These are phyloP conservation scores for Diadema setosum DNA, from an alignment of 35 echinoderm and acorn worm genomes.

Conservation along the genomic window DNA sequence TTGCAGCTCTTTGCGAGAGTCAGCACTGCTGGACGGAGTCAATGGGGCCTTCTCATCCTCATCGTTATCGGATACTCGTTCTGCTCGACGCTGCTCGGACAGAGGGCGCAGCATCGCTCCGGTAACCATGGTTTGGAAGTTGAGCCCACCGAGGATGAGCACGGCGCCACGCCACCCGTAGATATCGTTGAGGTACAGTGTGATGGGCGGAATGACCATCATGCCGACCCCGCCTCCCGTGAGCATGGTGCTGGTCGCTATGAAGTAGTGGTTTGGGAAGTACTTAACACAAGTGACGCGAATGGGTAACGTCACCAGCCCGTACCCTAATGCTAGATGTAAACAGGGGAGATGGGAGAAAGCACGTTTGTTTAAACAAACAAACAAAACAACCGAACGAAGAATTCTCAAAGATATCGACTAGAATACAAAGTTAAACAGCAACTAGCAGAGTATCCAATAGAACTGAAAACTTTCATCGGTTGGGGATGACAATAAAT, in stretches of 20 bases:
- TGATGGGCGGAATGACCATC: conserved; percentile 11
- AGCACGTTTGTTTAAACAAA: neutral
- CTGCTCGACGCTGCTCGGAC: neutral
- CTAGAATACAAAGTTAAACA: neutral
- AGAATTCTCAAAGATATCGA: too few relatives aligned
- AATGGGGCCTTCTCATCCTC: neutral
- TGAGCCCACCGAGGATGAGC: neutral
- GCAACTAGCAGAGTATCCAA: too few relatives aligned
- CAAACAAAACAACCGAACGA: neutral
- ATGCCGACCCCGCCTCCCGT: conserved; percentile 1
- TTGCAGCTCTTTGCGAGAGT: neutral
- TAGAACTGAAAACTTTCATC: too few relatives aligned
- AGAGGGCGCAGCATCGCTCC: neutral
- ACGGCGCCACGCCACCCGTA: conserved; percentile 49
- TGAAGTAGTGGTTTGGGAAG: neutral
- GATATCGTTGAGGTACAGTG: neutral
- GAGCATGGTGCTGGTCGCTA: neutral
- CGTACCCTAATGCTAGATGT: neutral
- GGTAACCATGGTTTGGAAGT: neutral
- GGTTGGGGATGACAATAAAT: too few relatives aligned
- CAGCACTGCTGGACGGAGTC: too few relatives aligned
- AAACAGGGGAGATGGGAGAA: neutral
- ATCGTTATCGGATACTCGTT: neutral
- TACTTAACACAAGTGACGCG: neutral
- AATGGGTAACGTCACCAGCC: neutral